Evolutionary conservation across 2,113 vertebrate species (phyloP), one percentile per base, ranked within the genome.

Genomic region (Pyrgilauda ruficollis): DNA sequence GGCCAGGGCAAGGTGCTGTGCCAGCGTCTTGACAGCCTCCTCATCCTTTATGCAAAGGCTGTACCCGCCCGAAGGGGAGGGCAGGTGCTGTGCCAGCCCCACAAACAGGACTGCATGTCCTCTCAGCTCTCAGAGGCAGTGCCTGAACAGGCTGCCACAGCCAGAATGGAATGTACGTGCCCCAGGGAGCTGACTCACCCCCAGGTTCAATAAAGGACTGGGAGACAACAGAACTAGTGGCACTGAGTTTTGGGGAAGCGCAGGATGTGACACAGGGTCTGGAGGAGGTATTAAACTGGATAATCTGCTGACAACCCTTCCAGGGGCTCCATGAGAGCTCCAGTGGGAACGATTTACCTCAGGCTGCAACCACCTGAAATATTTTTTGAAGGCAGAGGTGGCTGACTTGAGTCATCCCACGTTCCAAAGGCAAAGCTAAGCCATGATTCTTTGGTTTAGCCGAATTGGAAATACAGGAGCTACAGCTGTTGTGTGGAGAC

Each of bases 71-170:
- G 33, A 85, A 75, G 67, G 91, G 72, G 75, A 92, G 79, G 90
- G 91, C 86, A 92, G 96, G 84, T 52, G 72, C 86, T 26, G 75
- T 41, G 72, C 67, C 94, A 92, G 93, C 63, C 89, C 83, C 67
- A n/a, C 11, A 5, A 41, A 15, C 58, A 35, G 53, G 15, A 1
- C 62, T 75, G 49, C 62, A 4, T 7, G 0, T 33, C 66, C 79
- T 82, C 64, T 7, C 61, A 9, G 74, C 88, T 75, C 78, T n/a
- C 59, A 46, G 19, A 61, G 90, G 78, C 91, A 64, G 23, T 68
- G 89, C 46, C 89, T 56, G 35, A 68, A 93, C 96, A 96, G 93
- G 93, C 86, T 80, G 75, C 78, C 13, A 1, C 1, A 2, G 52
- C 44, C 63, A 6, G 91, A 90, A 95, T 9, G 18, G 86, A 73